A percentile compares a stretch with the other conserved stretches of the same genome.
These are phyloP conservation scores for Ceratotherium simum DNA, from an alignment of 2,113 vertebrate species.

Conservation along the genomic window DNA sequence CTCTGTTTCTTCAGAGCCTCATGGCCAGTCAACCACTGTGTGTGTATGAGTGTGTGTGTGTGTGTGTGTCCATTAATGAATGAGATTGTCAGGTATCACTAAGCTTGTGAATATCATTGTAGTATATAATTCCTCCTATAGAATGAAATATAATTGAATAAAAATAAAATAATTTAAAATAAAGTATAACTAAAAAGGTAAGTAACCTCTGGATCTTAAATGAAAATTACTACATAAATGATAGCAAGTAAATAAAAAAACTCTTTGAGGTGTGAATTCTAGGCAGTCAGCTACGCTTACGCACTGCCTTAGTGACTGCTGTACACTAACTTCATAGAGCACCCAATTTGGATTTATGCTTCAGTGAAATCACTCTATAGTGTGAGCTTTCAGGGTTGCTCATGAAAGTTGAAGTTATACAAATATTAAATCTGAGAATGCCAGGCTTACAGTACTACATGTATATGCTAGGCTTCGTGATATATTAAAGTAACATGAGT, in stretches of 20 bases:
- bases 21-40: background rate
- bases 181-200: background rate
- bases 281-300: background rate
- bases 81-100: background rate
- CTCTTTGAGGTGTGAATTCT: background rate
- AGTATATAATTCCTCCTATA: background rate
- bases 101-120: background rate
- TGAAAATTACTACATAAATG: background rate
- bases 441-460: background rate
- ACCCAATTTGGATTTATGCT: background rate
- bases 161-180: background rate
- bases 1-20: background rate
- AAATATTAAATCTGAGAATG: slow-evolving; percentile 9
- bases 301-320: background rate
- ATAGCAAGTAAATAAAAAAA: background rate
- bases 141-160: background rate
- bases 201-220: background rate
- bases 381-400: background rate
- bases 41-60: background rate
- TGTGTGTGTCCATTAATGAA: background rate
- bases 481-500: background rate
- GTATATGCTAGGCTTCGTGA: background rate
- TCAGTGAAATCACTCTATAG: background rate
- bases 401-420: background rate
- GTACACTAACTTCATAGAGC: background rate